Conservation (phyloP, 2,888 invertebrate genomes). For the Synergus itoensis region DNA sequence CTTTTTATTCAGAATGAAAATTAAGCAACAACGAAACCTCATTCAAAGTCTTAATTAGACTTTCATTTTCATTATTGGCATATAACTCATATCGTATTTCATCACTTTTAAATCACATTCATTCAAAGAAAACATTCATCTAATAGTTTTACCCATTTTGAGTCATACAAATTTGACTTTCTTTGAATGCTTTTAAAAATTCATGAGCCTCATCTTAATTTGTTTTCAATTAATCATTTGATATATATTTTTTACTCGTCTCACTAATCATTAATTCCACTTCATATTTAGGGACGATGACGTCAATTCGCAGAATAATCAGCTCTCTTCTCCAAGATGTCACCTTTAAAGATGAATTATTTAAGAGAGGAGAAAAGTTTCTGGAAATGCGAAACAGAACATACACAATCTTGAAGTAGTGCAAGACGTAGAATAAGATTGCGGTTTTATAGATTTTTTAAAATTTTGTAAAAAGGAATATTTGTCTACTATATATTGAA, state of each 20-base stretch:
- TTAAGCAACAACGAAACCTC: neutral
- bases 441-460: neutral
- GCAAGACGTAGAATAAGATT: neutral
- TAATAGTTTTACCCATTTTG: neutral
- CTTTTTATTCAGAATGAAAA: constrained; percentile 18
- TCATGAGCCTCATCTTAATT: neutral
- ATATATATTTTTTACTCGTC: constrained; percentile 4
- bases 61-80: constrained; percentile 23
- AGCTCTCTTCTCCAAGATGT: constrained; percentile 66
- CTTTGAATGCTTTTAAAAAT: constrained; percentile 10
- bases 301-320: constrained; percentile 55
- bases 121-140: neutral
- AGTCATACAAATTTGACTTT: neutral
- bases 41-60: neutral
- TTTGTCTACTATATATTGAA: neutral
- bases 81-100: neutral
- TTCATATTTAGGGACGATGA: constrained; percentile 70
- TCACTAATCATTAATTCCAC: constrained; percentile 42
- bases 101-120: neutral
- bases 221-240: neutral
- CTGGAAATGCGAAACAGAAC: neutral
- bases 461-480: neutral
- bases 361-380: constrained; percentile 4
- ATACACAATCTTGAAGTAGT: neutral
- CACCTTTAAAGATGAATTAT: constrained; percentile 67